Evolutionary conservation across 2,888 invertebrate genomes (phyloP).

Genomic region (Diarsia brunnea): DNA sequence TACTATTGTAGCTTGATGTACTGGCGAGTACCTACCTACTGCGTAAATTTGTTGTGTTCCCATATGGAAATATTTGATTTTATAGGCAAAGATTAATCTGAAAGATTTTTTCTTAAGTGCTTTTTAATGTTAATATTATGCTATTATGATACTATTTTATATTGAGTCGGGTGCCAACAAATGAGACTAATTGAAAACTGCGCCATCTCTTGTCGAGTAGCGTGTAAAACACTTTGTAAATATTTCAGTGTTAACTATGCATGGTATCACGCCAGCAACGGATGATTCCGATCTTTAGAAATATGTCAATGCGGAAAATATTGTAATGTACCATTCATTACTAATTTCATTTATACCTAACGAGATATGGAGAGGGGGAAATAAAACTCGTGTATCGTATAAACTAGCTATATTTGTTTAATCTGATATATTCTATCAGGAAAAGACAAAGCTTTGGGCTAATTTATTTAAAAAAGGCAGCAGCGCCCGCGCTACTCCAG

Average conservation of each 20-base stretch:
- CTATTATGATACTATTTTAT: background rate
- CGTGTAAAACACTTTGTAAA: background rate
- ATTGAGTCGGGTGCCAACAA: background rate
- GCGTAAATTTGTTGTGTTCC: slow-evolving; percentile 16
- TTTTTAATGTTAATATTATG: background rate
- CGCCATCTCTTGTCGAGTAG: slow-evolving; percentile 80
- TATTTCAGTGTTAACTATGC: background rate
- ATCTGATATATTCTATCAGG: slow-evolving; percentile 92
- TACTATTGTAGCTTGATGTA: no score
- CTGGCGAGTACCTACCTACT: no score
- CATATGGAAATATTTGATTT: slow-evolving; percentile 12
- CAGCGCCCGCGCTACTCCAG: slow-evolving; percentile 86
- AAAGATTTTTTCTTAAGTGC: background rate
- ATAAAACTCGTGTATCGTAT: slow-evolving; percentile 78
- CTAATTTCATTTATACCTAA: slow-evolving; percentile 1
- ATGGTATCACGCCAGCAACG: slow-evolving; percentile 21
- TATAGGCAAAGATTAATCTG: background rate
- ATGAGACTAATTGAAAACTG: slow-evolving; percentile 29
- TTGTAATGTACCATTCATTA: background rate
- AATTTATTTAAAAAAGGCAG: slow-evolving; percentile 87
- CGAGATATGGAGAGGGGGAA: slow-evolving; percentile 55
- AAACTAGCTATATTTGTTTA: slow-evolving; percentile 87
- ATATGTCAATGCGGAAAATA: slow-evolving; percentile 38
- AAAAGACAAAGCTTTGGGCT: slow-evolving; percentile 91
- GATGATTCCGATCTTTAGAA: slow-evolving; percentile 24